Conservation (phyloP, 2,113 vertebrate genomes). For the Cyanistes caeruleus region DNA sequence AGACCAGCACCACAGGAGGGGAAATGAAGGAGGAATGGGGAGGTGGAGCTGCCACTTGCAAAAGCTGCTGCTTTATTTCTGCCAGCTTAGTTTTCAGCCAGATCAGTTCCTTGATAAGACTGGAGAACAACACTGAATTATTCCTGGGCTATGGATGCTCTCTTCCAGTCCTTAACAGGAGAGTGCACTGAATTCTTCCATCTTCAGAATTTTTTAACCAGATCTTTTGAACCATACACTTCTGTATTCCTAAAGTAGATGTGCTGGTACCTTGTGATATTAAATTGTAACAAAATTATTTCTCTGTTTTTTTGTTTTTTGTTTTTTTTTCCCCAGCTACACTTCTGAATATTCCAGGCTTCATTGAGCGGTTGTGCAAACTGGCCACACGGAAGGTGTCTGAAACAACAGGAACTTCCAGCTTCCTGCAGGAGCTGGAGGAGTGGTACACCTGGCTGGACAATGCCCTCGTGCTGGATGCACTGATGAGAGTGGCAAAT, state of each 20-base stretch:
- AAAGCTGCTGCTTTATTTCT: not conserved
- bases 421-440: slow-evolving; percentile 94
- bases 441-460: slow-evolving; percentile 99
- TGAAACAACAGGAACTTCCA: slow-evolving; percentile 88
- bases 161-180: not conserved
- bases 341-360: slow-evolving; percentile 94
- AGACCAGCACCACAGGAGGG: not conserved
- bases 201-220: not conserved
- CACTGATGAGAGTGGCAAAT: slow-evolving; percentile 94
- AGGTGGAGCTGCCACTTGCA: not conserved
- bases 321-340: slow-evolving; percentile 77
- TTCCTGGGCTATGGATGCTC: not conserved
- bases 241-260: rapidly evolving
- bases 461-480: slow-evolving; percentile 93
- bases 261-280: not conserved
- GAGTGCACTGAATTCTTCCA: not conserved
- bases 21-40: not conserved
- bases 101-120: not conserved
- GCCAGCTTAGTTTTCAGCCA: not conserved
- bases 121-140: not conserved
- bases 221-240: not conserved
- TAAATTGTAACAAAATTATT: not conserved
- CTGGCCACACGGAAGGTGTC: slow-evolving; percentile 95
- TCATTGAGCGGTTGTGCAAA: slow-evolving; percentile 94
- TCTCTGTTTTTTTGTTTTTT: not conserved